A percentile compares a stretch with the other conserved stretches of the same genome.
These are phyloP conservation scores for Papilio glaucus DNA, from an alignment of 1,140 invertebrate species.

Conservation along the genomic window DNA sequence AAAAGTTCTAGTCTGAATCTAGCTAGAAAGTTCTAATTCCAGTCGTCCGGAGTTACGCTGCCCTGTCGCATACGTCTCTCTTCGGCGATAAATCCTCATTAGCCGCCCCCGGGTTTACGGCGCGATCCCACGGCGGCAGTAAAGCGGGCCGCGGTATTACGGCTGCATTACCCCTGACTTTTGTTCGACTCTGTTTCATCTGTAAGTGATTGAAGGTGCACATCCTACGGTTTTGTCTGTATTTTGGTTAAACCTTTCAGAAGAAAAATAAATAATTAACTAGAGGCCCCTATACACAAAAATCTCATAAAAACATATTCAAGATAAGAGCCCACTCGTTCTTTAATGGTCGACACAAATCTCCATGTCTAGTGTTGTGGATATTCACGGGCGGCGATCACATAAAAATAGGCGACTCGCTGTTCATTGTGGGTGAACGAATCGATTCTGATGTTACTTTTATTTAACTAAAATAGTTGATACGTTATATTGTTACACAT, in stretches of 20 bases:
- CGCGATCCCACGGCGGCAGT: slow-evolving; percentile 68
- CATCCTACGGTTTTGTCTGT: slow-evolving; percentile 6
- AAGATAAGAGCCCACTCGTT: no score
- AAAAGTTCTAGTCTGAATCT: background rate
- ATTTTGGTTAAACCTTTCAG: slow-evolving; percentile 13
- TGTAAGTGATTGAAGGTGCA: slow-evolving; percentile 59
- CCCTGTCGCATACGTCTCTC: slow-evolving; percentile 57
- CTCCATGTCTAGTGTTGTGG: no score
- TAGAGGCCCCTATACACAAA: background rate
- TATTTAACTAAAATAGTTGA: no score
- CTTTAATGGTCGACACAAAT: no score
- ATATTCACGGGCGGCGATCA: no score
- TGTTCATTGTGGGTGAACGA: no score
- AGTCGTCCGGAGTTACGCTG: slow-evolving; percentile 35
- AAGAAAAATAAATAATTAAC: background rate
- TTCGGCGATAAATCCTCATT: slow-evolving; percentile 74
- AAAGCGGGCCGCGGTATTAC: slow-evolving; percentile 66
- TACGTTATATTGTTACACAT: no score
- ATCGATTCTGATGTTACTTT: no score
- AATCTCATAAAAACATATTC: no score
- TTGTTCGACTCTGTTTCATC: slow-evolving; percentile 42
- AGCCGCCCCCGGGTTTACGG: slow-evolving; percentile 69
- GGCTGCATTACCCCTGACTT: slow-evolving; percentile 69
- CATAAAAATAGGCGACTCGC: no score
- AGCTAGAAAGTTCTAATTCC: no score